Base-by-base conservation (phyloP, 2,797 vertebrate genomes). In the Enteromius mattozi region DNA sequence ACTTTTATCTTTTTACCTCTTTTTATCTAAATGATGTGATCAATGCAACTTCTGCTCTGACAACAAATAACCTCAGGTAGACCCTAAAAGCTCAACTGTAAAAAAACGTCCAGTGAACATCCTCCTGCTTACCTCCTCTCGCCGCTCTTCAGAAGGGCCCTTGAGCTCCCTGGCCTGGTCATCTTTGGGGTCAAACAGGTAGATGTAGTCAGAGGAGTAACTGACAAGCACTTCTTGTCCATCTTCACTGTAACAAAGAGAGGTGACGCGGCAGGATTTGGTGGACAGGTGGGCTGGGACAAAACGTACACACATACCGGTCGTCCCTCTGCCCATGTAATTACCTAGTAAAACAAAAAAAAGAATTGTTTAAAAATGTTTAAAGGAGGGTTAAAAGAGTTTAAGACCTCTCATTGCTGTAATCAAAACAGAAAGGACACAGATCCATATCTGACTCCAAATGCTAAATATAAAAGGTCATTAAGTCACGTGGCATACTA, bases 131-230 rank as follows among this genome's bases (percentile, higher is more conserved):
- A 97, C 98, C 97, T 99, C 98, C 93, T 99, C 98, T 90, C 96
- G 95, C 87, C 97, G 95, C 89, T 98, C 97, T 87, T 97, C 91
- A n/a, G 98, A 98, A n/a, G 97, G 97, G 86, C 97, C 96, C 93
- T 99, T 98, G 45, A 99, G 96, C 91, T 99, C 97, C 85, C 97
- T 92, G 81, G 97, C 97, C 88, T 97, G 97, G 92, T 99, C 97
- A 70, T 99, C 97, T 94, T 96, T 98, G 84, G 98, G 98, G 91
- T 99, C 94, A 89, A 99, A 99, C 90, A 99, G 95, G 91, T 99
- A 99, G 88, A 99, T 97, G 88, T 99, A 99, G 90, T 99, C 98
- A 0, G 98, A 98, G 74, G 98, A 99, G 93, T 99, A 99, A 93
- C 98, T 99, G 93, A 99, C 98, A 87, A 99, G 96, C 88, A 99